Evolutionary conservation across 2,113 vertebrate genomes (phyloP).

Genomic region (Apodemus speciosus): DNA sequence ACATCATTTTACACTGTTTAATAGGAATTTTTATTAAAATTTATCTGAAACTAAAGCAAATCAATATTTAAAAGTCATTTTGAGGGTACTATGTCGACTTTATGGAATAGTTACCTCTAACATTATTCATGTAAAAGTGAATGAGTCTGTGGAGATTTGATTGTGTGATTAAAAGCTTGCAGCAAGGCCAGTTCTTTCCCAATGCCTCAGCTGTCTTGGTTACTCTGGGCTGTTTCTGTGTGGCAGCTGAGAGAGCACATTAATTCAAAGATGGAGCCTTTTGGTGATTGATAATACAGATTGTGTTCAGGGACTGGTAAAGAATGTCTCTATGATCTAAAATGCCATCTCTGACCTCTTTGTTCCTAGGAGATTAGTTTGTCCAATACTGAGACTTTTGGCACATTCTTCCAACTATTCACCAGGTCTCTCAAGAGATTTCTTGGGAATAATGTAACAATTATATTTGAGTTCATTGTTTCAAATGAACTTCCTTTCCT

Average conservation of each 20-base stretch:
- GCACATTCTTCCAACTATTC: not conserved
- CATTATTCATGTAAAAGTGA: not conserved
- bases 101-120: not conserved
- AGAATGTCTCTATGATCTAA: not conserved
- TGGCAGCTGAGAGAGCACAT: not conserved
- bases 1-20: not conserved
- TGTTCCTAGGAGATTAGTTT: not conserved
- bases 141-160: not conserved
- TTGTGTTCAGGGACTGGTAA: not conserved
- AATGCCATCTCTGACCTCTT: not conserved
- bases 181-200: not conserved
- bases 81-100: not conserved
- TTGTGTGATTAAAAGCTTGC: not conserved
- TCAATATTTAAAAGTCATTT: not conserved
- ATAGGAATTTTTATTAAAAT: not conserved
- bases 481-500: not conserved
- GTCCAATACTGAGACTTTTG: not conserved
- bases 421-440: not conserved
- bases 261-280: not conserved
- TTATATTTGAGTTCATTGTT: constrained; percentile 23
- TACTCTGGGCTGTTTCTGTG: not conserved
- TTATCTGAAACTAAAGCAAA: not conserved
- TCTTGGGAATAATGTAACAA: constrained; percentile 26
- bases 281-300: not conserved
- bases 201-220: not conserved